Base-by-base conservation (phyloP, 2,888 invertebrate species). In the Leptopilina myrica region DNA sequence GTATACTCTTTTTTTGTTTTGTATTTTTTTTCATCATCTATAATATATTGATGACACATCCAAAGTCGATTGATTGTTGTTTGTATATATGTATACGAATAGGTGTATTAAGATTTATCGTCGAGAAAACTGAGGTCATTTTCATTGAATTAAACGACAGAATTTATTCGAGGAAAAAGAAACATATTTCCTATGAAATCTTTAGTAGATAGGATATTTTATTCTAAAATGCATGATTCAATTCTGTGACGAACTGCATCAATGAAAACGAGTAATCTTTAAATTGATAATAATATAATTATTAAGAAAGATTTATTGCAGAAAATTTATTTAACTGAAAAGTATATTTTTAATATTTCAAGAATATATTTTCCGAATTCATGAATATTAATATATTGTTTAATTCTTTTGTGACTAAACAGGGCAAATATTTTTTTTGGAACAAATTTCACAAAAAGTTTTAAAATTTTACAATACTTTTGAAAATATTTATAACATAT, bases 101-200 rank as follows among this genome's bases (percentile, higher is more conserved):
- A 43, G 26, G n/a, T 65, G 40, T 8, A 43, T 65, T 65, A 6
- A 40, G 43, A 65, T 65, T 65, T 65, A 65, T 65, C 5, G 40
- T 43, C 65, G 43, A 40, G 40, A 40, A 65, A 65, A 14, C 65
- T 65, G 65, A 40, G 33, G 43, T 40, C 40, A n/a, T 43, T 65
- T 65, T 43, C 65, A 43, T 65, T 14, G 65, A 65, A 65, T 65
- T 43, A 40, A 65, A 43, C n/a, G 40, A 14, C 40, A 40, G 65
- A 65, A 40, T 65, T 33, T 33, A 3, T 11, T 33, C n/a, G 40
- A 65, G 65, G 64, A 64, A 65, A 12, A 59, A 15, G 20, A 9
- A 62, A 62, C 33, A 20, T 20, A 20, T 62, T 62, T 62, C 15
- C 62, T 62, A 20, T 20, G 15, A 62, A 62, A 33, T 33, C 33